These are phyloP conservation scores for Phallusia fumigata DNA, from an alignment of 23 tunicate genomes.

Conservation along the genomic window DNA sequence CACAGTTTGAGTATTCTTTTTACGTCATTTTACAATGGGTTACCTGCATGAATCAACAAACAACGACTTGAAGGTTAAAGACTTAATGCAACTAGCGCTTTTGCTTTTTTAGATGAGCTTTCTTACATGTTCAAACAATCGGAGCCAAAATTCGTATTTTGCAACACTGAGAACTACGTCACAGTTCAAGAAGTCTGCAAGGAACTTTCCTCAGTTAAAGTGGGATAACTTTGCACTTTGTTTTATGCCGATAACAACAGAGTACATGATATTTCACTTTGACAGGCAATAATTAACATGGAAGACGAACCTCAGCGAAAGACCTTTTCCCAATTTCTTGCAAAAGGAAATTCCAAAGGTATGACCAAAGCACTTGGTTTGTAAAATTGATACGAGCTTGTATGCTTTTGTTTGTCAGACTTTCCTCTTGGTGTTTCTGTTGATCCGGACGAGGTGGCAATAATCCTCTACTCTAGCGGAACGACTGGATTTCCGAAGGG, in stretches of 20 bases:
- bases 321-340: not conserved
- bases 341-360: not conserved
- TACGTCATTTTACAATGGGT: no score
- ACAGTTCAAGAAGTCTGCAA: not conserved
- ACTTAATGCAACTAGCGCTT: no score
- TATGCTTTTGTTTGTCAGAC: not conserved
- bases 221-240: not conserved
- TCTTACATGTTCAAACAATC: not conserved
- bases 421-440: not conserved
- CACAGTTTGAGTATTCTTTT: no score
- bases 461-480: conserved; percentile 60
- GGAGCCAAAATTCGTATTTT: not conserved
- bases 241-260: no score
- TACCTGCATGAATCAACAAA: no score
- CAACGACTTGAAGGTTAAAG: no score
- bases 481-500: conserved; percentile 72
- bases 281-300: not conserved
- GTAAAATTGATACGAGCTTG: no score
- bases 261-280: not conserved
- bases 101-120: not conserved
- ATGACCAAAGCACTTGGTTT: not conserved
- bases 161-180: not conserved
- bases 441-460: conserved; percentile 34
- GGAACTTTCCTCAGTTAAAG: not conserved
- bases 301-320: not conserved